Evolutionary conservation across 1,140 invertebrate species (phyloP).

Genomic region (Whitmania pigra): DNA sequence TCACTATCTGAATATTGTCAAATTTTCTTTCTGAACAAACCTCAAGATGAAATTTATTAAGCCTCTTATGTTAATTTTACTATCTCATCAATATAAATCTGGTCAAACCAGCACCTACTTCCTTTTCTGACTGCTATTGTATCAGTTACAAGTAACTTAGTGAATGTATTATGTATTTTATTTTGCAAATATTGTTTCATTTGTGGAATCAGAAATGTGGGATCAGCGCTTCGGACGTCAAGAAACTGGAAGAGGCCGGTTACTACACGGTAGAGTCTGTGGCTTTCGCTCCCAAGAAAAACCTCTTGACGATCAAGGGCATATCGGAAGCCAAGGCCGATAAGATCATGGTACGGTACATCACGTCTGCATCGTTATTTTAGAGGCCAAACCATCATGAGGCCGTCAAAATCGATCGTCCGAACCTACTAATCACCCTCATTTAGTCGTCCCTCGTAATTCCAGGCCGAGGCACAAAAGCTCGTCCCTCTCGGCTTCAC

Average conservation of each 20-base stretch:
- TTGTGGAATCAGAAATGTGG: conserved; percentile 46
- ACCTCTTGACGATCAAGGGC: conserved; percentile 77
- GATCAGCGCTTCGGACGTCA: conserved; percentile 75
- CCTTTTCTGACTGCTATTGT: too few relatives aligned
- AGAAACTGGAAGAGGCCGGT: conserved; percentile 82
- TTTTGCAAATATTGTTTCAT: conserved; percentile 6
- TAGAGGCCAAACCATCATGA: too few relatives aligned
- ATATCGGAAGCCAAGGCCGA: conserved; percentile 95
- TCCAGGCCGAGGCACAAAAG: conserved; percentile 69
- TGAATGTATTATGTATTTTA: too few relatives aligned
- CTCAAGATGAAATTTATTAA: too few relatives aligned
- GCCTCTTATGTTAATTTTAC: too few relatives aligned
- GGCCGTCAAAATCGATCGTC: not conserved
- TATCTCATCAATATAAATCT: not conserved
- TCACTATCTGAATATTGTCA: too few relatives aligned
- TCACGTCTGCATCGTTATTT: too few relatives aligned
- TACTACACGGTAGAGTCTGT: conserved; percentile 88
- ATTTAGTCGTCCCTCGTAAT: too few relatives aligned
- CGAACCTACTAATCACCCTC: not conserved
- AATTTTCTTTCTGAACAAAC: too few relatives aligned
- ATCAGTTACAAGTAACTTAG: not conserved
- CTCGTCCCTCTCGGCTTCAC: conserved; percentile 94
- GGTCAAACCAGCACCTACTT: not conserved
- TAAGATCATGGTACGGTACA: conserved; percentile 60
- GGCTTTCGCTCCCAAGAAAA: conserved; percentile 84